Conservation (phyloP, 2,797 vertebrate genomes). For the Thaleichthys pacificus region DNA sequence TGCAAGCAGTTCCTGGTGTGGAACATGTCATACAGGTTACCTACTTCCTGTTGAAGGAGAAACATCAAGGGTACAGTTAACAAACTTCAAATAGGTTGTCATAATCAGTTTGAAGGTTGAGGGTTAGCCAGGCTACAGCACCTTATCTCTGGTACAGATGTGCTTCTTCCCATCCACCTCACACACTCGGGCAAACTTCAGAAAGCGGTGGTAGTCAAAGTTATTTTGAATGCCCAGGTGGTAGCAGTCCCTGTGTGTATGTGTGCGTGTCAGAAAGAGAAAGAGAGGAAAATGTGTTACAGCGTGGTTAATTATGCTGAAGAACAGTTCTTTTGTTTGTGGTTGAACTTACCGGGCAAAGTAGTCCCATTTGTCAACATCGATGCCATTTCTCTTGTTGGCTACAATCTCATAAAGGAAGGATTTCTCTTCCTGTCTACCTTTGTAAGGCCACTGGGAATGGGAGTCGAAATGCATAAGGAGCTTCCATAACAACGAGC, state of each 20-base stretch:
- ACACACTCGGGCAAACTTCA: conserved; percentile 91
- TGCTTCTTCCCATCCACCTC: conserved; percentile 77
- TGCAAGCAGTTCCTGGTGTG: conserved; percentile 89
- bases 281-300: background rate
- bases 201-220: conserved; percentile 88
- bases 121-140: conserved; percentile 50
- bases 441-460: conserved; percentile 84
- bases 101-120: background rate
- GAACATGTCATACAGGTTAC: conserved; percentile 95
- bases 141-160: conserved; percentile 95
- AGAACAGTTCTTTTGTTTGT: background rate
- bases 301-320: background rate
- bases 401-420: conserved; percentile 97
- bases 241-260: conserved; percentile 83
- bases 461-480: no score
- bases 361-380: conserved; percentile 99
- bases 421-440: conserved; percentile 83
- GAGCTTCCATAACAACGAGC: no score
- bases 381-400: conserved; percentile 93
- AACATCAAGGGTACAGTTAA: background rate
- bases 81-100: no score
- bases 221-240: conserved; percentile 95
- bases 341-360: conserved; percentile 84
- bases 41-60: conserved; percentile 80
- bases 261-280: background rate